phyloP scores from a whole-genome alignment of 2,888 invertebrate species.

The Loripinus fragilis region DNA sequence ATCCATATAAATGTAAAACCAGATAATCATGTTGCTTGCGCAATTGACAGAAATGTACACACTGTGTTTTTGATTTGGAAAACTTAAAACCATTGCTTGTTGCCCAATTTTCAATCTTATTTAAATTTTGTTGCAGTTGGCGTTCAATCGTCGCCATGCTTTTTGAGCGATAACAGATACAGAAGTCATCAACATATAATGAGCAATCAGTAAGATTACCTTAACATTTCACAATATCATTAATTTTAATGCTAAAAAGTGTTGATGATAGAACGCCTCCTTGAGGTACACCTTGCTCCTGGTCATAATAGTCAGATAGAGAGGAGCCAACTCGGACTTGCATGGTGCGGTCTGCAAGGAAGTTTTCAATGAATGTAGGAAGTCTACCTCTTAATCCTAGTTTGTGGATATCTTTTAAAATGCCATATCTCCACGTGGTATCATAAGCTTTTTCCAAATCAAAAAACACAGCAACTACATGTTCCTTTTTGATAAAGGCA shows the following conservation, averaged over 20 bases:
- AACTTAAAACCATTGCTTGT: not conserved
- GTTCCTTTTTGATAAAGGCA: conserved; percentile 57
- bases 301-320: not conserved
- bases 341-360: not conserved
- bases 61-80: not conserved
- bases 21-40: not conserved
- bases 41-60: not conserved
- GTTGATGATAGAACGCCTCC: not conserved
- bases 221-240: not conserved
- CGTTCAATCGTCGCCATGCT: not conserved
- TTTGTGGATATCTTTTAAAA: not conserved
- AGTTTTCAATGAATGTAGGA: not conserved
- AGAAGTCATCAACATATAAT: not conserved
- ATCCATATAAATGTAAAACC: not conserved
- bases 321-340: not conserved
- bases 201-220: not conserved
- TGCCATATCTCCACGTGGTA: not conserved
- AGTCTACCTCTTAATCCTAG: not conserved
- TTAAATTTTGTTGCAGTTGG: not conserved
- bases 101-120: not conserved
- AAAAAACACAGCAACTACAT: conserved; percentile 58
- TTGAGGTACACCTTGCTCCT: not conserved
- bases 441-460: conserved; percentile 21
- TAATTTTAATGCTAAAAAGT: not conserved
- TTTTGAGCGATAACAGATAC: not conserved